Base-by-base conservation (phyloP, 2,888 invertebrate species). In the Diaphora mendica region DNA sequence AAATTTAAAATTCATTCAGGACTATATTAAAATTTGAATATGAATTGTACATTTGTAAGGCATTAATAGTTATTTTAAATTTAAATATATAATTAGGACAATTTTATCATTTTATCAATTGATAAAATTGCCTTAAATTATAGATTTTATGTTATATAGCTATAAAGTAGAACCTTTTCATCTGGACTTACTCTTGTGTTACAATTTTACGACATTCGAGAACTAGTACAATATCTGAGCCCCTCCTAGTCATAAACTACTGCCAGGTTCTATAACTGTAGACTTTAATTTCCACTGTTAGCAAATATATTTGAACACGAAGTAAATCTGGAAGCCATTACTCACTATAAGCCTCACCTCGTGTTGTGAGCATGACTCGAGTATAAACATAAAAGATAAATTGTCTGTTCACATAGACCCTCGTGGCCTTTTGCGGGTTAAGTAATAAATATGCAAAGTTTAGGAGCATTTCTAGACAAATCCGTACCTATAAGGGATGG, bases 391-490 rank as follows among this genome's bases (percentile, higher is more conserved):
- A 82, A 82, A 79, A 86, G 89, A 89, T 86, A 88, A 86, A 87
- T 87, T 77, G 84, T 83, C 78, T 80, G 89, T 83, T 81, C 84
- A 78, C 85, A 81, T 81, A 83, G 85, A 85, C 87, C 86, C 83
- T 73, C 79, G 85, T 83, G 82, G 84, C 86, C 85, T 79, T 82
- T 80, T 79, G 82, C 78, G 86, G 91, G 91, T 92, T 92, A 87
- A 88, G 88, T 88, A 89, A 93, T 93, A 92, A 93, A 92, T 93
- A 92, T 92, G 93, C 92, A 91, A 92, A 93, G 90, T 94, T 93
- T 90, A 90, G 87, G 85, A 89, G 87, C 88, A 91, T 90, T 90
- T 91, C 90, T 88, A 91, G 91, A 92, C 90, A 90, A 92, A 92
- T 91, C 89, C 90, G 88, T 89, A 89, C 89, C 90, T 90, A 90